Evolutionary conservation across 1,140 invertebrate genomes (phyloP).

Genomic region (Schlechtendalia chinensis): DNA sequence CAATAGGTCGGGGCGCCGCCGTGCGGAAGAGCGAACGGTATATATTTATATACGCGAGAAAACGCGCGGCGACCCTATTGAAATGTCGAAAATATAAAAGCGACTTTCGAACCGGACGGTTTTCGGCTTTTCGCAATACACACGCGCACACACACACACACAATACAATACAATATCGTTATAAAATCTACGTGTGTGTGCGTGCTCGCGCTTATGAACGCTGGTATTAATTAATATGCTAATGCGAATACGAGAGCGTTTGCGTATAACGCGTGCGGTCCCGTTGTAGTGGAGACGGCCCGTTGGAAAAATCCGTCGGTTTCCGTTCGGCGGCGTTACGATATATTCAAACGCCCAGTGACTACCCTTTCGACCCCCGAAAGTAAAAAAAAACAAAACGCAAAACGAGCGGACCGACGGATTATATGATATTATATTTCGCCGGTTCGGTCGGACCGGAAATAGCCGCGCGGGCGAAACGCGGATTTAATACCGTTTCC

Average conservation of each 20-base stretch:
- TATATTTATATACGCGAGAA: not conserved
- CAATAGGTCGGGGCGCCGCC: not conserved
- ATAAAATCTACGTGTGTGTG: too few relatives aligned
- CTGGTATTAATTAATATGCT: slow-evolving; percentile 28
- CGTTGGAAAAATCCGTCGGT: not conserved
- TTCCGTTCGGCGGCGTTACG: not conserved
- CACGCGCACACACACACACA: not conserved
- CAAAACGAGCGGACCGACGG: too few relatives aligned
- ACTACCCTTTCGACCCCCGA: too few relatives aligned
- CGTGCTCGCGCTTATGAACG: too few relatives aligned
- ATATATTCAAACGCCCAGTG: not conserved
- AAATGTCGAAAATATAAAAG: slow-evolving; percentile 34
- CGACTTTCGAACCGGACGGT: slow-evolving; percentile 17
- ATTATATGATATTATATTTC: not conserved
- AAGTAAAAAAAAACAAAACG: too few relatives aligned
- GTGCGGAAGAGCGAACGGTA: not conserved
- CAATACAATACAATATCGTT: not conserved
- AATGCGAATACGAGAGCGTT: slow-evolving; percentile 16
- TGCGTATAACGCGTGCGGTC: not conserved
- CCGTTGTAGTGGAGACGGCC: not conserved
- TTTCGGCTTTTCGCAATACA: slow-evolving; percentile 31
- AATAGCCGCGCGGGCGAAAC: slow-evolving; percentile 1
- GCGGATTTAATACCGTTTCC: slow-evolving; percentile 25
- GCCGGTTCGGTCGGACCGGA: slow-evolving; percentile 8
- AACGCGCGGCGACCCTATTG: not conserved